Evolutionary conservation across 1,140 invertebrate genomes (phyloP), one percentile per base, ranked within the genome.

Genomic region (Dendrolimus punctatus): DNA sequence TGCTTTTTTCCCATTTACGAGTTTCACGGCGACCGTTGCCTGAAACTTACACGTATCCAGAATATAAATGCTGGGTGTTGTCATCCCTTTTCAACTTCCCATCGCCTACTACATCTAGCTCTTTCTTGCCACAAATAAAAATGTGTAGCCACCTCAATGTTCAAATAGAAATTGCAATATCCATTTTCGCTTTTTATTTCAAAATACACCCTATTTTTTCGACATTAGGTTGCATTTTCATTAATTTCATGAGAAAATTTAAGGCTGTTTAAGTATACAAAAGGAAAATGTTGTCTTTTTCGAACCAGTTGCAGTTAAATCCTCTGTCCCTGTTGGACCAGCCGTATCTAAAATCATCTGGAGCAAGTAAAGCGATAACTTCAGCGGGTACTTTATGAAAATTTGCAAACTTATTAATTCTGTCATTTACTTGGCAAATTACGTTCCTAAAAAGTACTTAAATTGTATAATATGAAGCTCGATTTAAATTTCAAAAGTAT

Each of bases 1-100:
- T 84, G 82, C 80, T 85, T 85, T 85, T 84, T 85, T 85, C 82
- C 82, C 80, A 84, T 85, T 86, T 86, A 84, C 80, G 80, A 83
- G 80, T 86, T 86, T 86, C 80, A 86, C 80, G 76, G 79, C 80
- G 80, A 84, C 82, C 80, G 80, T 84, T 84, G 77, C 80, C 82
- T 85, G 82, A 85, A 85, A 85, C 82, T 85, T 85, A 85, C 80
- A 85, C 80, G 82, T 81, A 84, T 72, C 75, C 75, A 74, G 80
- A 85, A 85, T 85, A 85, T 84, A 85, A 85, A 85, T 85, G 82
- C 71, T 72, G 68, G 49, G 70, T 80, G 62, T 60, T 49, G 45
- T 66, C 66, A 49, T 81, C 79, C 60, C 62, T 70, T 53, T 81
- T 64, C 47, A 57, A 53, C 77, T 41, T 55, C 46, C 52, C 45